Base-by-base conservation (phyloP, 2,797 vertebrate species). In the Parauchenoglanis punctatus region DNA sequence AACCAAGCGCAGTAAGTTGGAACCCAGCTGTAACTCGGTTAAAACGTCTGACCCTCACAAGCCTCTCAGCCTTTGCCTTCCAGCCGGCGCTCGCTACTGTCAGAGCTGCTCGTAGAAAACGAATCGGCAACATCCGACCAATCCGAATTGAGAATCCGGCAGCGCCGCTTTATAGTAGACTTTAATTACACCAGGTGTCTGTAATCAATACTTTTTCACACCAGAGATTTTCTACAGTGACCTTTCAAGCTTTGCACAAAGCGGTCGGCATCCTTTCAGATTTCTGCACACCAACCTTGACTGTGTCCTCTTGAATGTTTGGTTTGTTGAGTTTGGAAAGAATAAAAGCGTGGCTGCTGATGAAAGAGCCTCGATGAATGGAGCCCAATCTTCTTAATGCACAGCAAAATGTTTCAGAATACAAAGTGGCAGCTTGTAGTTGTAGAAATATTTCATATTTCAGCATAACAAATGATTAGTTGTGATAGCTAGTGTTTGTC, bases 351-450 rank as follows among this genome's bases (percentile, higher is more conserved):
- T 25, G 73, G 23, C 40, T 20, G 49, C 59, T 65, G 70, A 63
- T 85, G 84, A 65, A 85, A 85, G 63, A 15, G 80, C 68, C 88
- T 91, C 75, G 52, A 91, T 90, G 87, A 61, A 83, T 81, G 85
- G 88, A 75, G 85, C 89, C 86, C 85, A 87, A 90, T 93, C 88
- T 85, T 87, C 59, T 81, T 87, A 92, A 90, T 89, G 89, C 89
- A 86, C 80, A 85, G 10, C 77, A 86, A 77, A 86, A 65, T 46
- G 67, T 25, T 81, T 31, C 40, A 28, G 81, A 68, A 83, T 68
- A 68, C 63, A 31, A 52, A 65, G 81, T 67, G 81, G 59, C 81
- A 28, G 40, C 46, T 83, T 83, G n/a, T 67, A 68, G 61, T 20
- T 68, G 81, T 83, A 49, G 81, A 83, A 83, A 67, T 68, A 54